Evolutionary conservation across 1,140 invertebrate species (phyloP), one percentile per base, ranked within the genome.

Genomic region (Caerostris extrusa): DNA sequence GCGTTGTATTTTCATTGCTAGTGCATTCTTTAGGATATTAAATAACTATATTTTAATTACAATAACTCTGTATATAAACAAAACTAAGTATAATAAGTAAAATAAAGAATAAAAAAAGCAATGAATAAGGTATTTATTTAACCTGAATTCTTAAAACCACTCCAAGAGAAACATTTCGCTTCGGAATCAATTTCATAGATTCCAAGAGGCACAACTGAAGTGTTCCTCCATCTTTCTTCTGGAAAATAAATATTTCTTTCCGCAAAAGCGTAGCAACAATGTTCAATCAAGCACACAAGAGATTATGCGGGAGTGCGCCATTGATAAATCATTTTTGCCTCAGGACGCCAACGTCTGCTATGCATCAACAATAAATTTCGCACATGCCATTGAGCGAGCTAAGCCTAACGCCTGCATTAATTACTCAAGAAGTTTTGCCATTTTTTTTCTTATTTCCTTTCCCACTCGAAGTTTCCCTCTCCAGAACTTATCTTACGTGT

Each of bases 321-420:
- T 77, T 77, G 69, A 77, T 77, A 77, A 77, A 77, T 77, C 71
- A 77, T 77, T 77, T 77, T 77, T 77, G 71, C 71, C 71, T 53
- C 5, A 77, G 3, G 71, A 77, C 71, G 50, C 50, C 71, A 77
- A 50, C 71, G 71, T 77, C 71, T 77, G 50, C 12, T 77, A 12
- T 53, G 71, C 34, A 50, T 77, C 8, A 53, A 34, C 14, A 77
- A 77, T 77, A 77, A 77, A 77, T 77, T 77, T 77, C 53, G 71
- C 71, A 77, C 71, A 77, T 77, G 71, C 71, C 71, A 53, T 77
- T 77, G 71, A 77, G 14, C 71, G 71, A 53, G 71, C 53, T 77
- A 50, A 77, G 50, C 34, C 71, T 77, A 8, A 77, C 19, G 8
- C 34, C 34, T 77, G 71, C 71, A 77, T 77, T 77, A 77, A 77